Conservation (phyloP, 1,140 invertebrate genomes). For the Oncopeltus fasciatus region DNA sequence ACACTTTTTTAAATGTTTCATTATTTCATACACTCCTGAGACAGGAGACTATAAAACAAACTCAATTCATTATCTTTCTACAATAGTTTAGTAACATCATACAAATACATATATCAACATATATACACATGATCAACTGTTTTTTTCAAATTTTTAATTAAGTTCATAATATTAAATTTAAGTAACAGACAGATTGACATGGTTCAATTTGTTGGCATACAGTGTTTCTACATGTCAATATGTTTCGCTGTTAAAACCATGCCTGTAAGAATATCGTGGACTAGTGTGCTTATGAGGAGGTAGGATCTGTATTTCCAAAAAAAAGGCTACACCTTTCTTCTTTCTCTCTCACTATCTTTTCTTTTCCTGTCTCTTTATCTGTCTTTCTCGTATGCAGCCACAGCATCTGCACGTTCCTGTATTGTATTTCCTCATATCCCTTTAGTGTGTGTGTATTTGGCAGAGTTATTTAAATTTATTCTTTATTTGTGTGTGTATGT, state of each 20-base stretch:
- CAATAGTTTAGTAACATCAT: no score
- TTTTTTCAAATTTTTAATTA: no score
- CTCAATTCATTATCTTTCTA: no score
- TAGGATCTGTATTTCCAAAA: neutral
- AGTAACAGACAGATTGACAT: slow-evolving; percentile 1
- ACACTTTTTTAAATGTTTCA: no score
- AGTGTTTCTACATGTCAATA: slow-evolving; percentile 1
- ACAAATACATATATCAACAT: no score
- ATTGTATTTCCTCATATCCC: neutral
- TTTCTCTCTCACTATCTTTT: slow-evolving; percentile 1
- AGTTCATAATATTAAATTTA: no score
- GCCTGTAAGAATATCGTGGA: slow-evolving; percentile 5
- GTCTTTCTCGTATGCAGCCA: slow-evolving; percentile 7
- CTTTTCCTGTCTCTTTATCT: slow-evolving; percentile 9
- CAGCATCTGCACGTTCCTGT: neutral
- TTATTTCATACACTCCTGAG: no score
- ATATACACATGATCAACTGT: no score
- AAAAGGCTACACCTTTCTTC: slow-evolving; percentile 2
- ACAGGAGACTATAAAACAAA: no score
- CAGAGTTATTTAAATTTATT: neutral
- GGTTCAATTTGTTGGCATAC: neutral
- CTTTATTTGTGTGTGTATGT: neutral
- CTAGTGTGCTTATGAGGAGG: slow-evolving; percentile 5
- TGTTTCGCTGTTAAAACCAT: neutral
- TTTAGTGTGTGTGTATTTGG: neutral